These are phyloP conservation scores for Spisula subtruncata DNA, from an alignment of 2,888 invertebrate species.

Conservation along the genomic window DNA sequence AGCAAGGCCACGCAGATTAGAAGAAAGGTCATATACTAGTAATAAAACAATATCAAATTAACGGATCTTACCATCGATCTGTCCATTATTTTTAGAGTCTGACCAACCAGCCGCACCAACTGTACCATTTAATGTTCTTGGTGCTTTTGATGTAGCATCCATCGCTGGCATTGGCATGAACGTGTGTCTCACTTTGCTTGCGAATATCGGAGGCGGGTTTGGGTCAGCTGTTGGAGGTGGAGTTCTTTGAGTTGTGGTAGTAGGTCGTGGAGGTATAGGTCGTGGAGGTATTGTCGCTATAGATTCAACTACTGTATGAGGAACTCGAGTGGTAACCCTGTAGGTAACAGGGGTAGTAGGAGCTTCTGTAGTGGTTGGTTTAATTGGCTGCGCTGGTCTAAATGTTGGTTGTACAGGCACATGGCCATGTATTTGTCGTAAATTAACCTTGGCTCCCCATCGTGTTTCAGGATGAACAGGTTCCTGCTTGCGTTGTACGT, in stretches of 20 bases:
- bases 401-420: constrained; percentile 32
- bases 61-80: constrained; percentile 21
- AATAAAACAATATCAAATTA: too few species aligned
- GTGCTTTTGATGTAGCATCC: constrained; percentile 46
- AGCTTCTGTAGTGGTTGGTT: neutral
- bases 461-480: constrained; percentile 18
- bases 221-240: constrained; percentile 60
- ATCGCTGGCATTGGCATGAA: constrained; percentile 69
- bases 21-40: too few species aligned
- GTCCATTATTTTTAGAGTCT: neutral
- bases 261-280: neutral
- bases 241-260: constrained; percentile 44
- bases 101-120: neutral
- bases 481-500: neutral
- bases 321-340: constrained; percentile 4
- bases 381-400: neutral
- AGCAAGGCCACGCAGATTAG: too few species aligned
- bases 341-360: neutral
- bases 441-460: constrained; percentile 26
- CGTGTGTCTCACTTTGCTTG: constrained; percentile 58
- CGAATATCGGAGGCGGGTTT: constrained; percentile 69
- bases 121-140: neutral
- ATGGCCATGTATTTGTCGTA: constrained; percentile 41
- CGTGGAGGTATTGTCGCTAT: constrained; percentile 3
- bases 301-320: constrained; percentile 25